Evolutionary conservation across 2,888 invertebrate genomes (phyloP), one percentile per base, ranked within the genome.

Genomic region (Linhomoeus sp.): DNA sequence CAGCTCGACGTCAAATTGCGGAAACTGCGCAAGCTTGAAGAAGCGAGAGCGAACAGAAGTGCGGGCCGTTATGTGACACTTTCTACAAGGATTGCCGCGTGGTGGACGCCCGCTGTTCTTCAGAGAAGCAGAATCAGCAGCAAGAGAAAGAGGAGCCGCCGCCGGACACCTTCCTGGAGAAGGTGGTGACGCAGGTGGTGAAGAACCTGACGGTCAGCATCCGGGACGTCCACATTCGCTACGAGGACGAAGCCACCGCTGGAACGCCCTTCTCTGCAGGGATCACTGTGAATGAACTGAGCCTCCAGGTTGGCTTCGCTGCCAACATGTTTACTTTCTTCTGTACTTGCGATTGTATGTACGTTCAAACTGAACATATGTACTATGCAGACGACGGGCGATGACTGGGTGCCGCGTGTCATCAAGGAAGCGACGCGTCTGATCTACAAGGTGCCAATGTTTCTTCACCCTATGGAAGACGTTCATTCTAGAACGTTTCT

Each of bases 221-320:
- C n/a, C 63, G 61, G 45, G 68, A 71, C 55, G 71, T 75, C 50
- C 74, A 74, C 52, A 60, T 75, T 9, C 64, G 73, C 12, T 75
- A 70, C 57, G 74, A 74, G 55, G 74, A 74, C 58, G 58, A 61
- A 42, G 70, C 67, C 60, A 70, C 72, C 36, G 69, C 72, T 56
- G 67, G 71, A 1, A 55, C 62, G 45, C 73, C 73, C 1, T 72
- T 74, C 58, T 63, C 70, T 24, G 61, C 85, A 55, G 97, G 97
- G 17, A 70, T 88, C 47, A 85, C 88, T 0, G 73, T 97, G 14
- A 77, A 81, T 60, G 78, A 79, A 56, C 74, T 97, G 29, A 76
- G 79, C 52, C 77, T 94, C 50, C 80, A 83, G 63, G 70, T 70
- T n/a, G n/a, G n/a, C n/a, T n/a, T n/a, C n/a, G n/a, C n/a, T n/a